A percentile compares a stretch with the other conserved stretches of the same genome.
phyloP scores from a whole-genome alignment of 2,888 invertebrate genomes.

The Meteorus cinctellus region DNA sequence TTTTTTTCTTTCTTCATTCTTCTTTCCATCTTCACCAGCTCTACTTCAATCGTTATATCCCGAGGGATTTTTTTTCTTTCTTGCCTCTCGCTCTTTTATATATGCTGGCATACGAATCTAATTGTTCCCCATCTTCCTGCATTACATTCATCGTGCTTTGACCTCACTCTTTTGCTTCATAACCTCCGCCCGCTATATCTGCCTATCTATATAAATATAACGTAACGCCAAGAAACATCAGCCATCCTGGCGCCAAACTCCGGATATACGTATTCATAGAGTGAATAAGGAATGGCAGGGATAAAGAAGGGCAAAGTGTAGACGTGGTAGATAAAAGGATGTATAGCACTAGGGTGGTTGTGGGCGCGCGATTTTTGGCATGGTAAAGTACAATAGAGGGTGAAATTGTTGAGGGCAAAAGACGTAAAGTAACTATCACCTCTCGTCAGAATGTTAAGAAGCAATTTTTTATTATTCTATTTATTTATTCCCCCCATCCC shows the following conservation, averaged over 20 bases:
- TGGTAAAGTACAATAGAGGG: conserved; percentile 21
- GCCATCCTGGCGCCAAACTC: conserved; percentile 61
- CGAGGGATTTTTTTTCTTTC: conserved; percentile 6
- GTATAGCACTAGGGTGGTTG: conserved; percentile 7
- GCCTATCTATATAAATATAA: background rate
- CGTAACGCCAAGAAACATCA: conserved; percentile 29
- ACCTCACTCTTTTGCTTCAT: conserved; percentile 2
- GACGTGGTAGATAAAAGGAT: conserved; percentile 30
- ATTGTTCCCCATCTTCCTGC: background rate
- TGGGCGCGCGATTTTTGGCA: conserved; percentile 37
- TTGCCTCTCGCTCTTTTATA: background rate
- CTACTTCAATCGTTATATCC: background rate
- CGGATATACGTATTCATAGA: conserved; percentile 44
- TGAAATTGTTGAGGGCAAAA: background rate
- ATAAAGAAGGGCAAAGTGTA: conserved; percentile 30
- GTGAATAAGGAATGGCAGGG: conserved; percentile 23
- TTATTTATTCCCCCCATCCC: background rate
- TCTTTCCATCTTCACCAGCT: background rate
- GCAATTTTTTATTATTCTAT: background rate
- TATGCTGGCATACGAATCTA: conserved; percentile 12
- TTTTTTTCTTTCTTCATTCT: background rate
- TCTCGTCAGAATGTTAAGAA: background rate
- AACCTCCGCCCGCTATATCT: background rate
- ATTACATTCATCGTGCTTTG: background rate
- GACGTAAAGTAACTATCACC: conserved; percentile 13